These are phyloP conservation scores for Esox masquinongy DNA, from an alignment of 2,797 vertebrate genomes.

Conservation along the genomic window DNA sequence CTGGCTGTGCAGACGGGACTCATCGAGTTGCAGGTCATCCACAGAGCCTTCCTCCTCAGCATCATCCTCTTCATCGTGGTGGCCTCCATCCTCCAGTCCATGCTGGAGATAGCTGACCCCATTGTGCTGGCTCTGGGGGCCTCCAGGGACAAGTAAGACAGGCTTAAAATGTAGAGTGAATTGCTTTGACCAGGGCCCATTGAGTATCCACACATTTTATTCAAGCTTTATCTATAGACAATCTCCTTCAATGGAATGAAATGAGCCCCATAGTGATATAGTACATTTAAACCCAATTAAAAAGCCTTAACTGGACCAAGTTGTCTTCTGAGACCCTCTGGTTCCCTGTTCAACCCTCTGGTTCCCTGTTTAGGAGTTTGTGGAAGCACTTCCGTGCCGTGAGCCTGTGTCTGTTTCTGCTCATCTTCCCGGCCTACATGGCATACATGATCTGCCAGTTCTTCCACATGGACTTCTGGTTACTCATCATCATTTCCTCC, in stretches of 20 bases:
- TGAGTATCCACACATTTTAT: not conserved
- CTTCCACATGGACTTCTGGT: conserved; percentile 99
- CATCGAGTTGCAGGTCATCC: conserved; percentile 96
- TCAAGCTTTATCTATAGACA: no score
- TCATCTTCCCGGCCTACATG: conserved; percentile 97
- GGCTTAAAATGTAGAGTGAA: not conserved
- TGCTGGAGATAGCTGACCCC: conserved; percentile 88
- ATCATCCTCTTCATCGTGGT: conserved; percentile 92
- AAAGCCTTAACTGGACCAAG: no score
- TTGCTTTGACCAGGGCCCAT: not conserved
- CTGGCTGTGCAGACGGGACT: conserved; percentile 96
- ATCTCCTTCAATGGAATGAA: no score
- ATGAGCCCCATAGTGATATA: no score
- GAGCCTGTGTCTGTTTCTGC: conserved; percentile 91
- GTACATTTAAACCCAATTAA: no score
- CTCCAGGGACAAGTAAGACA: conserved; percentile 46
- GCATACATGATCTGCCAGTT: conserved; percentile 99
- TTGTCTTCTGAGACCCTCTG: no score
- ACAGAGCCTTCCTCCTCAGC: conserved; percentile 91
- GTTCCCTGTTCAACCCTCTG: no score
- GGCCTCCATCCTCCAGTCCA: conserved; percentile 88
- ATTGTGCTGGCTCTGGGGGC: conserved; percentile 84
- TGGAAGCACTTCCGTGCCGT: conserved; percentile 99
- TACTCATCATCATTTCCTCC: conserved; percentile 98
- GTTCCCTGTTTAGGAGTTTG: conserved; percentile 80